These are phyloP conservation scores for Drosophila diplacantha DNA, from an alignment of 2,888 invertebrate species.

Conservation along the genomic window DNA sequence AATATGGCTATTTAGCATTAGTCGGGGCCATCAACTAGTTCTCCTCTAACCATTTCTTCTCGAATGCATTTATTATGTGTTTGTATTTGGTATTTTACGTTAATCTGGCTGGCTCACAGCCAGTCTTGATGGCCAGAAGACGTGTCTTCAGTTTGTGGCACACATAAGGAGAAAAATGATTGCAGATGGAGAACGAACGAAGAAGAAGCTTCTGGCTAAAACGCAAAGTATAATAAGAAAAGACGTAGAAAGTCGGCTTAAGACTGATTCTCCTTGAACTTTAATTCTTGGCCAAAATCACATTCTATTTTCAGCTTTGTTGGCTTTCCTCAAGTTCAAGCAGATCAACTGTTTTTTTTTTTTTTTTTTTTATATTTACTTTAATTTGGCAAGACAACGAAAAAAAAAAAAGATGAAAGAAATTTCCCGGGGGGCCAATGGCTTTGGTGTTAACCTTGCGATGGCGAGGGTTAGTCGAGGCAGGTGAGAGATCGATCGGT, in stretches of 20 bases:
- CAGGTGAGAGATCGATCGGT: conserved; percentile 17
- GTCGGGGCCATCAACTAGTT: conserved; percentile 24
- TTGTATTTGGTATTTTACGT: conserved; percentile 23
- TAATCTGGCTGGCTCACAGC: conserved; percentile 1
- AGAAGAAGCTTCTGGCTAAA: background rate
- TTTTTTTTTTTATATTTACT: conserved; percentile 16
- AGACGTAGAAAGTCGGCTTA: conserved; percentile 1
- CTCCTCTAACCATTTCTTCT: conserved; percentile 8
- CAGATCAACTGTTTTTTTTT: conserved; percentile 7
- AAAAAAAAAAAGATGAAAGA: conserved; percentile 21
- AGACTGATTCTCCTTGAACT: conserved; percentile 1
- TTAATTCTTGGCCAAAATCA: background rate
- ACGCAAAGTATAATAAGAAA: background rate
- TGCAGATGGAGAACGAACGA: background rate
- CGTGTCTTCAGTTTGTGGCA: conserved; percentile 23
- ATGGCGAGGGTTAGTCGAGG: conserved; percentile 8
- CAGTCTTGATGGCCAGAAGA: conserved; percentile 20
- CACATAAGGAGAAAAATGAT: conserved; percentile 15
- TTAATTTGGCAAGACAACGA: conserved; percentile 14
- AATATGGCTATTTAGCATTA: conserved; percentile 29
- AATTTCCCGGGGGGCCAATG: conserved; percentile 33
- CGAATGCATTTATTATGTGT: conserved; percentile 18
- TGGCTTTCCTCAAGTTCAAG: conserved; percentile 19
- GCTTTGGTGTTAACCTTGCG: conserved; percentile 27
- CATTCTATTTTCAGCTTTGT: conserved; percentile 5